A percentile compares a stretch with the other conserved stretches of the same genome.
These are phyloP conservation scores for Mimumesa dahlbomi DNA, from an alignment of 2,888 invertebrate genomes.

Conservation along the genomic window DNA sequence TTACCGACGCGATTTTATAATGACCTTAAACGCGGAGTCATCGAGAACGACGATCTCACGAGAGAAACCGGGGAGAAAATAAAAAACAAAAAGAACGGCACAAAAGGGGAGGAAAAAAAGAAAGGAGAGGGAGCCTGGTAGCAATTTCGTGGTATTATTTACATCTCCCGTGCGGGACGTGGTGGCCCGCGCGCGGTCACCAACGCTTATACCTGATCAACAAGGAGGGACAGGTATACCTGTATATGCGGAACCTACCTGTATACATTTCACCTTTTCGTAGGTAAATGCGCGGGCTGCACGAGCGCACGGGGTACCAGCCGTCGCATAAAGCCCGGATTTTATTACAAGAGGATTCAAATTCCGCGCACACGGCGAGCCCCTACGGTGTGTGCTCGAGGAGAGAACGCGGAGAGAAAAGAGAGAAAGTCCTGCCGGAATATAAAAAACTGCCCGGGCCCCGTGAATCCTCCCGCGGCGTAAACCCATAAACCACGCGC, in stretches of 20 bases:
- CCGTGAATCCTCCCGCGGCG: conserved; percentile 62
- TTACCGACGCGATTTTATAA: conserved; percentile 3
- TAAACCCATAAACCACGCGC: conserved; percentile 74
- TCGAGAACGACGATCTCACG: background rate
- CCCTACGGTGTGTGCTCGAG: conserved; percentile 58
- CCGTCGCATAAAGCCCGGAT: conserved; percentile 79
- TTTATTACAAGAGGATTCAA: conserved; percentile 80
- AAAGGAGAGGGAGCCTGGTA: conserved; percentile 61
- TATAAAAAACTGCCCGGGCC: conserved; percentile 66
- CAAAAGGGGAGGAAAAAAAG: conserved; percentile 35
- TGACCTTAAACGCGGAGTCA: background rate
- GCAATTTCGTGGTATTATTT: conserved; percentile 74
- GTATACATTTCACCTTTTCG: conserved; percentile 65
- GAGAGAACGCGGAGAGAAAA: conserved; percentile 50
- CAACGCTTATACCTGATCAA: conserved; percentile 56
- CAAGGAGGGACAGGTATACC: conserved; percentile 34
- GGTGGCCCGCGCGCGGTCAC: conserved; percentile 52
- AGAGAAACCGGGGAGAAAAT: background rate
- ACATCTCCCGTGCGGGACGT: conserved; percentile 63
- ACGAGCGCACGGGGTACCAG: conserved; percentile 52
- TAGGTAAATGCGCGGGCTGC: conserved; percentile 59
- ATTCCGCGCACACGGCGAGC: conserved; percentile 76
- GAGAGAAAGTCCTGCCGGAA: conserved; percentile 56
- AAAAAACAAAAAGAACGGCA: conserved; percentile 8
- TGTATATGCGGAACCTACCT: conserved; percentile 54